phyloP scores from a whole-genome alignment of 1,140 invertebrate species.

The Protaetia brevitarsis region DNA sequence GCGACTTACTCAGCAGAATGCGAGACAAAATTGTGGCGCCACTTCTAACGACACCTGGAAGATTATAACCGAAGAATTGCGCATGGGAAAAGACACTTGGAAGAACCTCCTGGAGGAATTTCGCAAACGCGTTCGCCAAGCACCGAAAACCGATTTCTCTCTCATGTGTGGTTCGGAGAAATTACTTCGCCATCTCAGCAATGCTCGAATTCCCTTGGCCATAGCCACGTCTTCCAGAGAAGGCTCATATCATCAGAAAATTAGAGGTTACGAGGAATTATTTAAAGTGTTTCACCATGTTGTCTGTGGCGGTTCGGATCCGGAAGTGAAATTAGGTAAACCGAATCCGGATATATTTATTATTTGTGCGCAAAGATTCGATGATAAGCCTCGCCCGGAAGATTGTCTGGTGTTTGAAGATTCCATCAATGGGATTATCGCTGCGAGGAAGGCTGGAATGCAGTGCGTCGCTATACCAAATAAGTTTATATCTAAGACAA shows the following conservation, averaged over 20 bases:
- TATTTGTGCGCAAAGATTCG: conserved; percentile 67
- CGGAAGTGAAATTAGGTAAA: conserved; percentile 71
- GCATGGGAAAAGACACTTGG: neutral
- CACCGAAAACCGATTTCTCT: conserved; percentile 54
- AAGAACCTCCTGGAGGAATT: conserved; percentile 54
- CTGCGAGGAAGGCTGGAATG: conserved; percentile 78
- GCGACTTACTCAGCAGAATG: neutral
- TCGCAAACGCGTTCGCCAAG: conserved; percentile 41
- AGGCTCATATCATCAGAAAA: conserved; percentile 67
- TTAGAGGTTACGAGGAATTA: conserved; percentile 59
- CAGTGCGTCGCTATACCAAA: conserved; percentile 87
- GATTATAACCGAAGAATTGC: neutral
- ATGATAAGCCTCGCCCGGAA: conserved; percentile 54
- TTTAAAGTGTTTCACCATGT: conserved; percentile 62
- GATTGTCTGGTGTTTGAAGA: conserved; percentile 90
- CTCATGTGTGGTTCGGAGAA: conserved; percentile 60
- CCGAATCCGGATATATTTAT: conserved; percentile 75
- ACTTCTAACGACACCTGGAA: neutral
- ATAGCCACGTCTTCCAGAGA: conserved; percentile 70
- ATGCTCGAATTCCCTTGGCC: conserved; percentile 63
- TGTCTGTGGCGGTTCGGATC: conserved; percentile 68
- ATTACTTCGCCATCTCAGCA: conserved; percentile 64
- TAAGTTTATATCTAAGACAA: conserved; percentile 58
- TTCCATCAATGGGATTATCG: conserved; percentile 82
- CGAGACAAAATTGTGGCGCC: neutral